Evolutionary conservation across 2,888 invertebrate species (phyloP).

Genomic region (Cephalotes varians): DNA sequence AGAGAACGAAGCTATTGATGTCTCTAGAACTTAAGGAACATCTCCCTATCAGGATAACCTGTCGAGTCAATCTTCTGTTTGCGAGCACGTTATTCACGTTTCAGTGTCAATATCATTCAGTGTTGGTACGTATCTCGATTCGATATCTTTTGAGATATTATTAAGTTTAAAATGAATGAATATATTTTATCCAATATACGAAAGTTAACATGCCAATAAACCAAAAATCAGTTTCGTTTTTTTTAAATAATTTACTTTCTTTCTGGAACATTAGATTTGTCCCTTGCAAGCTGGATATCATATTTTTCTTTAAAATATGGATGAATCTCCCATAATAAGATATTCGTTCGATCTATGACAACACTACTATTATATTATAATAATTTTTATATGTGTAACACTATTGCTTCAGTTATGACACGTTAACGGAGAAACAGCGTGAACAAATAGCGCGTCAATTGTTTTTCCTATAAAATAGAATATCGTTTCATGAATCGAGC

Average conservation of each 20-base stretch:
- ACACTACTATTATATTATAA: too few relatives aligned
- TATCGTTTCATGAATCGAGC: conserved; percentile 5
- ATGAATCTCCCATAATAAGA: too few relatives aligned
- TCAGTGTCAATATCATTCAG: not conserved
- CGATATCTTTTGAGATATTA: not conserved
- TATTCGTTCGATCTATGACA: not conserved
- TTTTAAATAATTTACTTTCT: not conserved
- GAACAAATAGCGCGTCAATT: not conserved
- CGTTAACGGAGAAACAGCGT: too few relatives aligned
- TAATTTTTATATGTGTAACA: not conserved
- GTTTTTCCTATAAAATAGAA: not conserved
- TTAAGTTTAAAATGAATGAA: not conserved
- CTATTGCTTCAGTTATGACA: not conserved
- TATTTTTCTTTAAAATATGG: not conserved
- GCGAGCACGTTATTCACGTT: not conserved
- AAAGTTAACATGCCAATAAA: not conserved
- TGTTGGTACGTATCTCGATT: not conserved
- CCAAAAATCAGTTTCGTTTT: not conserved
- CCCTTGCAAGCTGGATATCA: not conserved
- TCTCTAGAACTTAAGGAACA: conserved; percentile 13
- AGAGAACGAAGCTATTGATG: not conserved
- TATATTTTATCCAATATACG: not conserved
- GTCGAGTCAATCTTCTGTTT: not conserved
- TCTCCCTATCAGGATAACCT: not conserved
- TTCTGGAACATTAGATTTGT: not conserved